Evolutionary conservation across 2,113 vertebrate species (phyloP).

Genomic region (Poeciliopsis prolifica): DNA sequence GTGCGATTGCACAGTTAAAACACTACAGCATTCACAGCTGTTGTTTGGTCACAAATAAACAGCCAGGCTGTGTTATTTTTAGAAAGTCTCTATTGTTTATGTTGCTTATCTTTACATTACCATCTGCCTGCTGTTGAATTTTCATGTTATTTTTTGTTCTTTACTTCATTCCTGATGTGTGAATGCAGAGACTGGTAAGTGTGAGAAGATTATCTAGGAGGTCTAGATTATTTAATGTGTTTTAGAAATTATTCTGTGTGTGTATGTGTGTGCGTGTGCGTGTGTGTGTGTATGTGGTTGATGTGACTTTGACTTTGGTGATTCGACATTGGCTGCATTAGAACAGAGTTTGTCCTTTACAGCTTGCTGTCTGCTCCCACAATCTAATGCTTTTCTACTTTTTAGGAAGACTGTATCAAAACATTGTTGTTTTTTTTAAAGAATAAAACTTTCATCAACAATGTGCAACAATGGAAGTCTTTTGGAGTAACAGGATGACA

Average conservation of each 20-base stretch:
- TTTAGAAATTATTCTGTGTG: conserved; percentile 8
- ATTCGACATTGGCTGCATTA: conserved; percentile 19
- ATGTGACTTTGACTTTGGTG: conserved; percentile 19
- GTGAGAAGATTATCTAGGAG: neutral
- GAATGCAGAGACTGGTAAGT: conserved; percentile 68
- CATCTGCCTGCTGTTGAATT: conserved; percentile 27
- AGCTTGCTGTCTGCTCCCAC: neutral
- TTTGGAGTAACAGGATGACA: neutral
- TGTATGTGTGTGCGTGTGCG: conserved; percentile 8
- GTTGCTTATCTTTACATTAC: conserved; percentile 24
- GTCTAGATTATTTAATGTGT: conserved; percentile 1
- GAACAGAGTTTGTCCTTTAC: neutral
- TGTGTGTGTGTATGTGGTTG: conserved; percentile 8
- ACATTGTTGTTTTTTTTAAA: neutral
- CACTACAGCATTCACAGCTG: conserved; percentile 43
- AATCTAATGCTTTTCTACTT: conserved; percentile 10
- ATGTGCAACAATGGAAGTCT: neutral
- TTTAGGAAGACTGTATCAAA: neutral
- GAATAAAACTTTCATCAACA: neutral
- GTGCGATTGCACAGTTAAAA: conserved; percentile 50
- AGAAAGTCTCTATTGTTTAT: conserved; percentile 28
- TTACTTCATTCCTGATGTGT: conserved; percentile 41
- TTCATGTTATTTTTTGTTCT: conserved; percentile 50
- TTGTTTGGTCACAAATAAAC: conserved; percentile 51
- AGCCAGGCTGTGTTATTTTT: conserved; percentile 32